Evolutionary conservation across 2,797 vertebrate species (phyloP).

Genomic region (Falco concolor): DNA sequence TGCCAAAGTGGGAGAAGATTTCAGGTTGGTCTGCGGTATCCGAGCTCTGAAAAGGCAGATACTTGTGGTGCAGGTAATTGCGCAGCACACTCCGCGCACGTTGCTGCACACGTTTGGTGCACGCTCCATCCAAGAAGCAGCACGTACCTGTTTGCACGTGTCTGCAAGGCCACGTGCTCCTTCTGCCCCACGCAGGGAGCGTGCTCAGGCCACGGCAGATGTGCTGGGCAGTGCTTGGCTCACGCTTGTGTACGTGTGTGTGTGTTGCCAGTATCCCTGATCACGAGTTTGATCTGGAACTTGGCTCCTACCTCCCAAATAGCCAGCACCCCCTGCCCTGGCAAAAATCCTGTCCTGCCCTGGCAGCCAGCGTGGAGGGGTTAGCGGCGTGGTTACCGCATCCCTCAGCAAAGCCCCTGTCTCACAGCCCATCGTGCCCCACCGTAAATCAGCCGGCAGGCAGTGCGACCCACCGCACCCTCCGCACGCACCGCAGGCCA

Average conservation of each 20-base stretch:
- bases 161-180: background rate
- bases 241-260: fast-evolving
- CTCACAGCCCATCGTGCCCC: background rate
- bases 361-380: background rate
- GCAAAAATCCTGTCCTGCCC: background rate
- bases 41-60: background rate
- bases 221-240: background rate
- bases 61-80: background rate
- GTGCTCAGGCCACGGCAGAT: background rate
- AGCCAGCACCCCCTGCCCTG: background rate
- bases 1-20: background rate
- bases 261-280: background rate
- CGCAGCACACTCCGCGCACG: fast-evolving
- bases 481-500: conserved; percentile 82
- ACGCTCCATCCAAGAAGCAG: background rate
- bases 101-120: fast-evolving
- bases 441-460: conserved; percentile 51
- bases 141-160: background rate
- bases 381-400: background rate
- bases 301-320: background rate
- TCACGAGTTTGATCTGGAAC: background rate
- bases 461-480: conserved; percentile 78
- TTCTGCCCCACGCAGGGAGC: fast-evolving
- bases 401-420: background rate
- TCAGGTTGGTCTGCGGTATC: background rate